Evolutionary conservation across 2,888 invertebrate genomes (phyloP).

Genomic region (Willowsia nigromaculata): DNA sequence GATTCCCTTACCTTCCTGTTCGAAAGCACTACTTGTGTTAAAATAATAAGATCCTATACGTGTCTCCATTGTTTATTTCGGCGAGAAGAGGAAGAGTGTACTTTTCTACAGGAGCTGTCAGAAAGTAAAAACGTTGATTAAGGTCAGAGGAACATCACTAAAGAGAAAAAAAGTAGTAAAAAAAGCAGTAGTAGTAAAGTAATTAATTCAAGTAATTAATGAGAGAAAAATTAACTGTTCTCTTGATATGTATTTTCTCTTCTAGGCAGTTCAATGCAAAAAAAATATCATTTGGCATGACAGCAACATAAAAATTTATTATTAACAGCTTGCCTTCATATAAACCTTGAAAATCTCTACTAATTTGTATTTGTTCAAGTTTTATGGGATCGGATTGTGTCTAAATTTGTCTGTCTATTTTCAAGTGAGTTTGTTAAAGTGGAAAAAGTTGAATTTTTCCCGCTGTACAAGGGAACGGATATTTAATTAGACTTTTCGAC

Average conservation of each 20-base stretch:
- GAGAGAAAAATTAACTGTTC: neutral
- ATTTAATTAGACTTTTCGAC: neutral
- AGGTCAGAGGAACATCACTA: conserved; percentile 46
- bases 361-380: too few relatives aligned
- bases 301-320: too few relatives aligned
- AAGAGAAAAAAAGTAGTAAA: conserved; percentile 15
- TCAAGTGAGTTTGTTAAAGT: too few relatives aligned
- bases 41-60: conserved; percentile 71
- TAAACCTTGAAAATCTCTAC: too few relatives aligned
- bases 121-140: conserved; percentile 60
- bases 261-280: too few relatives aligned
- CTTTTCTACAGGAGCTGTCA: conserved; percentile 70
- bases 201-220: neutral
- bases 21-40: conserved; percentile 71
- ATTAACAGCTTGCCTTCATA: too few relatives aligned
- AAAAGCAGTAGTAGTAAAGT: conserved; percentile 15
- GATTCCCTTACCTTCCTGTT: conserved; percentile 70
- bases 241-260: neutral
- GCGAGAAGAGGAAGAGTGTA: conserved; percentile 62
- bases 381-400: too few relatives aligned
- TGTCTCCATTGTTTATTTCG: conserved; percentile 68
- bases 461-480: neutral
- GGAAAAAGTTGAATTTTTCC: neutral
- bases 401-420: too few relatives aligned
- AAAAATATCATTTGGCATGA: too few relatives aligned